Evolutionary conservation across 1,140 invertebrate genomes (phyloP).

Genomic region (Ceratosolen fusciceps): DNA sequence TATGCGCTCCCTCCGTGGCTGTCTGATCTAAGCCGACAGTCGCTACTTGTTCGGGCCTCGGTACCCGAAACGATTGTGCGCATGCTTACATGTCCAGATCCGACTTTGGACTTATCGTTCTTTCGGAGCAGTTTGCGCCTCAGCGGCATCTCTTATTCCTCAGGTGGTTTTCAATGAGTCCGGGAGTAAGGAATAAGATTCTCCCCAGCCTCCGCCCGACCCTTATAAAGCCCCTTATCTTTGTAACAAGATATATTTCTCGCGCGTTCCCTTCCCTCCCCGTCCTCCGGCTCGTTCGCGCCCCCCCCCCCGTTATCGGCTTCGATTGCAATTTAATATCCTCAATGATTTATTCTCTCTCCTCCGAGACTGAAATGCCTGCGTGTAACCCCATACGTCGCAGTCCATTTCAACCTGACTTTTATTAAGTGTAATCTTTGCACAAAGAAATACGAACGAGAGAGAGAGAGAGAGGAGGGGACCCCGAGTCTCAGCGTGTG

Average conservation of each 20-base stretch:
- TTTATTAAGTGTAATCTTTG: conserved; percentile 16
- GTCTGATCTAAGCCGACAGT: too few species aligned
- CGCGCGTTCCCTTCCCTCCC: background rate
- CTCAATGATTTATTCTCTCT: conserved; percentile 23
- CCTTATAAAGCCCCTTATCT: conserved; percentile 28
- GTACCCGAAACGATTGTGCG: background rate
- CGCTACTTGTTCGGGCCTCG: too few species aligned
- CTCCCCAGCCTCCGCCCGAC: too few species aligned
- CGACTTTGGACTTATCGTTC: background rate
- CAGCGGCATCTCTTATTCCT: conserved; percentile 46
- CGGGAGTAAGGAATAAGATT: conserved; percentile 33
- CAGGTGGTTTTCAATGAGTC: conserved; percentile 50
- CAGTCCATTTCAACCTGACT: background rate
- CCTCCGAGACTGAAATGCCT: background rate
- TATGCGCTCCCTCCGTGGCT: too few species aligned
- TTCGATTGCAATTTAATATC: conserved; percentile 40
- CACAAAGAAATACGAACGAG: too few species aligned
- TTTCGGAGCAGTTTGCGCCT: background rate
- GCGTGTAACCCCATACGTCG: background rate
- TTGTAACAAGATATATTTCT: conserved; percentile 36
- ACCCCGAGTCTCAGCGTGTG: conserved; percentile 1
- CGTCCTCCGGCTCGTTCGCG: background rate
- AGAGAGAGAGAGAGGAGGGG: background rate
- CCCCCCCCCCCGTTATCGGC: conserved; percentile 15
- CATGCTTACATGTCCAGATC: background rate